Evolutionary conservation across 2,113 vertebrate species (phyloP), one percentile per base, ranked within the genome.

Genomic region (Aegithalos caudatus): DNA sequence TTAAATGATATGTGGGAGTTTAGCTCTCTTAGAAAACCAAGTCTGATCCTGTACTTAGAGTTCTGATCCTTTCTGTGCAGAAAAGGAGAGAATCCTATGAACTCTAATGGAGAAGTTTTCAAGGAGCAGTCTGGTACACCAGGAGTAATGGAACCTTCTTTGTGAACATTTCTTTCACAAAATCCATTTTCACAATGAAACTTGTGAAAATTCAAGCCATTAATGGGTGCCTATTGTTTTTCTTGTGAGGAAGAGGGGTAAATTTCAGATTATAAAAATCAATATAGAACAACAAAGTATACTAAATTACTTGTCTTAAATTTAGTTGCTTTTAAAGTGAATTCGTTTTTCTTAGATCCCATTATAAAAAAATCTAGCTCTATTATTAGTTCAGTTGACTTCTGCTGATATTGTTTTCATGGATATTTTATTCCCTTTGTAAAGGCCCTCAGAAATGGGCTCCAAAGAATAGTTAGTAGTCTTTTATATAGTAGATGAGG

Each of bases 171-270:
- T 45, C 44, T 45, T 45, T 20, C 44, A 45, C 44, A 45, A 45
- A 45, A 45, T 45, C 44, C 20, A 20, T 20, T 45, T 45, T 45
- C 20, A 11, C 48, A 76, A 20, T 29, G 31, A 37, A 83, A 69
- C 20, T 40, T 70, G 35, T 37, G 37, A 58, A 21, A 35, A 77
- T 77, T 73, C 50, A 62, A 42, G 35, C 50, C 65, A 33, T 81
- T 72, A 76, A 53, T 7, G 15, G 12, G 2, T 0, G 0, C 6
- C 10, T 45, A 3, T 45, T 90, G 82, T 81, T 71, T 61, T 42
- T 57, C 37, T 57, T 50, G 9, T 38, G 22, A 67, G 37, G n/a
- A 53, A 88, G 76, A 53, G 21, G 9, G 27, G 42, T 61, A 57
- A 42, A 66, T 28, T 61, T 48, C 37, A 76, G 50, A 82, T 80